phyloP scores from a whole-genome alignment of 2,113 vertebrate genomes.

The Gambusia affinis region DNA sequence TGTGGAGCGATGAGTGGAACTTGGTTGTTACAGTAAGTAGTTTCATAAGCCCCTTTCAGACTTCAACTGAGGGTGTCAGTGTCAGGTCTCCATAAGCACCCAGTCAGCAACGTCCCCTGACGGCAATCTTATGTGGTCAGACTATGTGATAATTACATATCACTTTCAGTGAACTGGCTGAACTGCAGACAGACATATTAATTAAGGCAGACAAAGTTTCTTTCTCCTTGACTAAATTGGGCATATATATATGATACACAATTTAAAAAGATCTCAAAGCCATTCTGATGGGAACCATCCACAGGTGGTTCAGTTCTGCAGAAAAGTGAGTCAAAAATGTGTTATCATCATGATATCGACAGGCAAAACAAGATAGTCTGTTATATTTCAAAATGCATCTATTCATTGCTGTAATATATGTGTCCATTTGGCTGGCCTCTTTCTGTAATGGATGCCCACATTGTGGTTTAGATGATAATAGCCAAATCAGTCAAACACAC shows the following conservation, averaged over 20 bases:
- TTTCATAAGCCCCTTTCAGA: conserved; percentile 12
- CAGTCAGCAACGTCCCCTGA: background rate
- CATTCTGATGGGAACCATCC: no score
- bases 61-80: background rate
- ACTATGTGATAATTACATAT: background rate
- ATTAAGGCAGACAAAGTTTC: background rate
- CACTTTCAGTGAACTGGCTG: background rate
- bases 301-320: no score
- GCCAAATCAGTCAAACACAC: no score
- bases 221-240: background rate
- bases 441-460: no score
- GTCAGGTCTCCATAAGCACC: background rate
- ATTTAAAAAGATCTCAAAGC: no score
- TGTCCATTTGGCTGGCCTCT: no score
- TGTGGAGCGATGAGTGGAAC: conserved; percentile 50
- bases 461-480: no score
- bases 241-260: background rate
- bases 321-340: no score
- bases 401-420: no score
- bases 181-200: background rate
- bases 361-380: no score
- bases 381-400: no score
- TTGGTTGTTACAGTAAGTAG: conserved; percentile 43
- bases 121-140: background rate
- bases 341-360: no score